Percentiles rank a stretch among this genome's conserved stretches.
Evolutionary conservation across 2,113 vertebrate genomes (phyloP).

Genomic region (Bungarus multicinctus): DNA sequence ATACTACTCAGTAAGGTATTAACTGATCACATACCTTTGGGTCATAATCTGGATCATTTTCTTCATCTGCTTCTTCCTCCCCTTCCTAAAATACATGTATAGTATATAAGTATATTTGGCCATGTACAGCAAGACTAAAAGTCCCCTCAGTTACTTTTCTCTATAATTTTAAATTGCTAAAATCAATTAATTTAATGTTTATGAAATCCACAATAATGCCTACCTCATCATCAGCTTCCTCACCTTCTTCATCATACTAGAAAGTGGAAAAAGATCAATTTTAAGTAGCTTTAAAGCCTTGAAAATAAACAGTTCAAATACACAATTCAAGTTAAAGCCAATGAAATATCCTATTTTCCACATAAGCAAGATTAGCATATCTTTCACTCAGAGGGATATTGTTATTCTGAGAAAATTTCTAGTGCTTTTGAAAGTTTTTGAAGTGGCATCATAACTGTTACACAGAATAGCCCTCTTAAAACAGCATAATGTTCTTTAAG

Average conservation of each 20-base stretch:
- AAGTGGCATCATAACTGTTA: not conserved
- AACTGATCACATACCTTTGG: conserved; percentile 82
- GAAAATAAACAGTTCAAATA: not conserved
- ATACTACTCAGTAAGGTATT: not conserved
- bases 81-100: conserved; percentile 82
- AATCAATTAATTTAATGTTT: not conserved
- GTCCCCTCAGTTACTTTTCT: not conserved
- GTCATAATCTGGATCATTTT: conserved; percentile 97
- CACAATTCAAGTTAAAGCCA: not conserved
- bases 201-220: conserved; percentile 48
- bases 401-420: not conserved
- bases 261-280: conserved; percentile 45
- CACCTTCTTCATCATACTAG: conserved; percentile 98
- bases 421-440: not conserved
- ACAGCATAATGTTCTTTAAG: not conserved
- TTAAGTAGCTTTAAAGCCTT: not conserved
- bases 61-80: conserved; percentile 97
- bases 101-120: not conserved
- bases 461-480: not conserved
- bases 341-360: not conserved
- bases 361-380: not conserved
- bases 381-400: not conserved
- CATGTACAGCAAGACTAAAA: not conserved
- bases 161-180: not conserved
- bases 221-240: conserved; percentile 98